A percentile compares a stretch with the other conserved stretches of the same genome.
Conservation (phyloP, 2,797 vertebrate genomes). For the Kryptolebias ocellatus region DNA sequence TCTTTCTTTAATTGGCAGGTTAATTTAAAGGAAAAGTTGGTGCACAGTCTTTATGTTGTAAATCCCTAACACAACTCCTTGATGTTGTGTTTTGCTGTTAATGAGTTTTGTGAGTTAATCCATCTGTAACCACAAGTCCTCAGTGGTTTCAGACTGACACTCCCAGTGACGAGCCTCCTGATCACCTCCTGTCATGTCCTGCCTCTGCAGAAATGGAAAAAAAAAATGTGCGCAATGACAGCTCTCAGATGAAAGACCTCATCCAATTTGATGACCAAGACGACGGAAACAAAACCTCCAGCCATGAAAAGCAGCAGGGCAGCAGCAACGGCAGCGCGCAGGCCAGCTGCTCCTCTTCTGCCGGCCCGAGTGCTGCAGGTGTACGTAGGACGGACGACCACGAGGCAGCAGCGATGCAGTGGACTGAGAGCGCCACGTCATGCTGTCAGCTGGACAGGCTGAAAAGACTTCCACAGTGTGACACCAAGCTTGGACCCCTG, state of each 20-base stretch:
- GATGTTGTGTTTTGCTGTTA: too few species aligned
- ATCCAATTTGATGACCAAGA: accelerated
- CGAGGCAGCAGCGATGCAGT: accelerated
- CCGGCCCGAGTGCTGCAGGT: not conserved
- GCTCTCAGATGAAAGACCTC: not conserved
- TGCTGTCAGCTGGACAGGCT: slow-evolving; percentile 25
- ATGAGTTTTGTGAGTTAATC: not conserved
- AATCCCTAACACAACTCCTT: not conserved
- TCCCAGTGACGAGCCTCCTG: not conserved
- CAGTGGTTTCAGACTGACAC: not conserved
- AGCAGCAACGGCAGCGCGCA: accelerated
- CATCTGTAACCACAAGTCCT: not conserved
- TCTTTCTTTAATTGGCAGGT: too few species aligned
- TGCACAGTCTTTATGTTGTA: too few species aligned
- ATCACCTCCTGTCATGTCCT: not conserved
- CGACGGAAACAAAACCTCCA: not conserved
- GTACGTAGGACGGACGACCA: accelerated
- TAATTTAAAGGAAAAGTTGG: too few species aligned
- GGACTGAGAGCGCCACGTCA: accelerated
- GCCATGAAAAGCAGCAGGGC: not conserved
- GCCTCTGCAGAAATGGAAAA: slow-evolving; percentile 7
- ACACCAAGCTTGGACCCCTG: not conserved
- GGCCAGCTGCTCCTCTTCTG: not conserved
- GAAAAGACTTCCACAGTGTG: slow-evolving; percentile 24
- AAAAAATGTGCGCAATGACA: not conserved